These are phyloP conservation scores for Malurus cyaneus DNA, from an alignment of 2,113 vertebrate species.

Conservation along the genomic window DNA sequence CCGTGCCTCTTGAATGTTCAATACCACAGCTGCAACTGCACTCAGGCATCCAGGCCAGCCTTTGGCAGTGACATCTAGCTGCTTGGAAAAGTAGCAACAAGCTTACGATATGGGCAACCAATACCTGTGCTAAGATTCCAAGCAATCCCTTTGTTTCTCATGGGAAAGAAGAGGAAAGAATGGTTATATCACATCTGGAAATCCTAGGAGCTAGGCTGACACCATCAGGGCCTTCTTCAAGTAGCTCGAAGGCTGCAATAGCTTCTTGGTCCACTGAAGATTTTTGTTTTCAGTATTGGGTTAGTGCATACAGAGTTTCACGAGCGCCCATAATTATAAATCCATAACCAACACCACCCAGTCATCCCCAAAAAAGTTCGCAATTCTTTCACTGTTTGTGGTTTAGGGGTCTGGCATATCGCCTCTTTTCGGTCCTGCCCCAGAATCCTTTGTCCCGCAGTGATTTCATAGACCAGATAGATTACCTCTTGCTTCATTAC, in stretches of 20 bases:
- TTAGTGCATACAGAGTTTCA: background rate
- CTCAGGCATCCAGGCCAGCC: background rate
- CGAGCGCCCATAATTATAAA: background rate
- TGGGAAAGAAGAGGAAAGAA: background rate
- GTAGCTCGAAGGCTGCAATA: background rate
- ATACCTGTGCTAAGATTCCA: background rate
- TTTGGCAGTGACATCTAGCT: accelerated
- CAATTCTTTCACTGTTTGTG: background rate
- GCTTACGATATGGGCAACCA: accelerated
- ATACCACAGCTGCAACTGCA: accelerated
- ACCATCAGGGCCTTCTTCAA: background rate
- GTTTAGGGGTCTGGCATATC: background rate
- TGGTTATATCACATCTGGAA: background rate
- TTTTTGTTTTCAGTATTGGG: background rate
- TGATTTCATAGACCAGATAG: background rate
- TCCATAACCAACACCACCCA: background rate
- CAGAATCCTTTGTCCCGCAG: background rate
- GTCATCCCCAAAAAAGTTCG: background rate
- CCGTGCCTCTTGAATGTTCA: background rate
- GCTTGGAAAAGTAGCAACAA: background rate
- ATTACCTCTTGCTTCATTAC: background rate
- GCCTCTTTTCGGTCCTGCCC: background rate
- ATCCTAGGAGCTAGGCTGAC: background rate
- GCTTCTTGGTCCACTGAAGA: background rate
- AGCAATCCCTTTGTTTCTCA: background rate